Evolutionary conservation across 2,888 invertebrate genomes (phyloP).

Genomic region (Napeogenes inachia): DNA sequence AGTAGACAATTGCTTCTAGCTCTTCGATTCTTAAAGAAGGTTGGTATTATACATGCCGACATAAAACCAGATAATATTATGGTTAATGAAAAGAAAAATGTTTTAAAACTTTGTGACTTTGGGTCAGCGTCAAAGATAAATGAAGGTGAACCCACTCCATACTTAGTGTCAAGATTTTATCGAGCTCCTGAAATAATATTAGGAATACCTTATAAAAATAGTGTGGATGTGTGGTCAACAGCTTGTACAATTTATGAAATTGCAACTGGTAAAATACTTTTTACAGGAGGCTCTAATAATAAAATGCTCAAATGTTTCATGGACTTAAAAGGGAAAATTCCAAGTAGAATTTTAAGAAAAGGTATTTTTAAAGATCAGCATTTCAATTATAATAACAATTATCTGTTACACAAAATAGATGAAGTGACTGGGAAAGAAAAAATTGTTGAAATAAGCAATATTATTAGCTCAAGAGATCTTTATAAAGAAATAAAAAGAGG

Average conservation of each 20-base stretch:
- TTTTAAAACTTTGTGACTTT: slow-evolving; percentile 98
- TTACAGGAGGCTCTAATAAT: slow-evolving; percentile 98
- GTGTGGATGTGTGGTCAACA: slow-evolving; percentile 98
- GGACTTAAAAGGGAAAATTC: slow-evolving; percentile 98
- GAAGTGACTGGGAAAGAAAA: slow-evolving; percentile 98
- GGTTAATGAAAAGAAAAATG: slow-evolving; percentile 97
- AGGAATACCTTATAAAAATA: slow-evolving; percentile 96
- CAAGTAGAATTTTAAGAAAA: slow-evolving; percentile 94
- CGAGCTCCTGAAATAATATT: slow-evolving; percentile 99
- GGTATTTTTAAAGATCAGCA: slow-evolving; percentile 97
- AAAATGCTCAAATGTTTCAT: slow-evolving; percentile 99
- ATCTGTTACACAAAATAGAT: slow-evolving; percentile 97
- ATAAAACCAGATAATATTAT: slow-evolving; percentile 99
- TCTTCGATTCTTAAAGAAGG: slow-evolving; percentile 93
- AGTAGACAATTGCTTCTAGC: slow-evolving; percentile 96
- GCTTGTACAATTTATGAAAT: slow-evolving; percentile 99
- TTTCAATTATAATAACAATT: slow-evolving; percentile 97
- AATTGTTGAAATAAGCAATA: slow-evolving; percentile 91
- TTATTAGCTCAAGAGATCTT: slow-evolving; percentile 89
- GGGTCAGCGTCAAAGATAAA: slow-evolving; percentile 95
- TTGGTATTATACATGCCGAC: slow-evolving; percentile 97
- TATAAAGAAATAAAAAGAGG: slow-evolving; percentile 91
- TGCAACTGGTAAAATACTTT: slow-evolving; percentile 98
- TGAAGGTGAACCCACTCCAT: slow-evolving; percentile 98
- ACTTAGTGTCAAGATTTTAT: slow-evolving; percentile 98